Evolutionary conservation across 2,113 vertebrate genomes (phyloP), one percentile per base, ranked within the genome.

Genomic region (Eubucco bourcierii): DNA sequence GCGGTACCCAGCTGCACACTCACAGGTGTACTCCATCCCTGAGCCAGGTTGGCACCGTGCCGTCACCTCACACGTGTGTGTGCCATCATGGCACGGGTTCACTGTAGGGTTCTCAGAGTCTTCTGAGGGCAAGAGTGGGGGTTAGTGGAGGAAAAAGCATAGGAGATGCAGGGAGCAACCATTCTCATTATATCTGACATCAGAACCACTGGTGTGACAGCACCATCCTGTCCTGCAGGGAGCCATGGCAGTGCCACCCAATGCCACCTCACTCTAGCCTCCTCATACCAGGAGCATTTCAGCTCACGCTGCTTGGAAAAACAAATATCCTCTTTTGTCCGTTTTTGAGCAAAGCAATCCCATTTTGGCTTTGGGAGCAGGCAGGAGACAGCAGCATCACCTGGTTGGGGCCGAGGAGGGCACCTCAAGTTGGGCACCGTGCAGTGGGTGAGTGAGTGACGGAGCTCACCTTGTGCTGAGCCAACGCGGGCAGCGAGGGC

Each of bases 401-500:
- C 28, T 0, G 0, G 7, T 1, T 1, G 3, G 15, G 18, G 23
- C 12, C 5, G 2, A 15, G 34, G 5, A 4, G 10, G 19, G 46
- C 60, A 58, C 15, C 1, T 9, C 13, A 23, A 25, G 50, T 25
- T 7, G 27, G 53, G 53, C 53, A 53, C 0, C 23, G 47, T 23
- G 47, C 21, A 21, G 47, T 10, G 47, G 0, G 25, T 20, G 34
- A 47, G n/a, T 0, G 25, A 34, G 59, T 19, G 44, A 86, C 11
- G 80, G 68, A 0, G 8, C 89, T 90, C 74, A 93, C 95, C 93
- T 20, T 0, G 78, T 0, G 80, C 46, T 0, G 28, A 64, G 29
- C 98, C 97, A 23, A 99, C 94, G 58, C 98, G 98, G 97, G 98
- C 98, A n/a, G 98, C 98, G 80, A 99, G 96, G 53, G 99, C 99